Percentiles rank a stretch among this genome's conserved stretches.
phyloP scores from a whole-genome alignment of 2,113 vertebrate species.

The Capreolus pygargus region DNA sequence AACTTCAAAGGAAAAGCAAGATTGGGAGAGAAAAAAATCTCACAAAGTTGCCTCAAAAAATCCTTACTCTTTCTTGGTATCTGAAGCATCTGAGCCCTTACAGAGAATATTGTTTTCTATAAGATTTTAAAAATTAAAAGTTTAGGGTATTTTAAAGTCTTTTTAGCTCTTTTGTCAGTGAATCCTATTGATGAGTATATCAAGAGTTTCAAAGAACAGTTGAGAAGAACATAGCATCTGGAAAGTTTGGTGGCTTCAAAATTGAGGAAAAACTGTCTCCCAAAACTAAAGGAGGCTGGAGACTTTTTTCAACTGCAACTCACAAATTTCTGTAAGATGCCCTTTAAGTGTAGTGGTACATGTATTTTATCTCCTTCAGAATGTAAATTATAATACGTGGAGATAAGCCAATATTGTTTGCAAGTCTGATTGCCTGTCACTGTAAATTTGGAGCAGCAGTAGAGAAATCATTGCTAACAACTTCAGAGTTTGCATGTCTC shows the following conservation, averaged over 20 bases:
- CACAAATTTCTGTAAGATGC: background rate
- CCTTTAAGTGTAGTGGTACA: accelerated
- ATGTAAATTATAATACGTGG: background rate
- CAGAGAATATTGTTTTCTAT: background rate
- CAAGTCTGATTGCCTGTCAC: background rate
- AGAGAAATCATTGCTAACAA: background rate
- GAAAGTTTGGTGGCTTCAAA: background rate
- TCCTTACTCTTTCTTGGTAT: background rate
- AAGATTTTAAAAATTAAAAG: background rate
- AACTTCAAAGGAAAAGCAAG: constrained; percentile 29
- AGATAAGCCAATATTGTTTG: background rate
- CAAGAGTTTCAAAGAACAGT: background rate
- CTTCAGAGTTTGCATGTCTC: background rate
- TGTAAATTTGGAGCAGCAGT: background rate
- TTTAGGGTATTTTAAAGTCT: background rate
- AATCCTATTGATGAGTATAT: background rate
- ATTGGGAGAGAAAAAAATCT: constrained; percentile 14
- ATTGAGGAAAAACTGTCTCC: background rate
- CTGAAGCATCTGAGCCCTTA: background rate
- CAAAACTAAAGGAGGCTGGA: background rate
- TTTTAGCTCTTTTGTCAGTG: background rate
- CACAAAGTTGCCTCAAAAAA: background rate
- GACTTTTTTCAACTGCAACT: background rate
- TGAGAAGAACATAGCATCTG: background rate
- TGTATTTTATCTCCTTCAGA: background rate